These are phyloP conservation scores for Perodicticus potto DNA, from an alignment of 2,797 vertebrate genomes.

Conservation along the genomic window DNA sequence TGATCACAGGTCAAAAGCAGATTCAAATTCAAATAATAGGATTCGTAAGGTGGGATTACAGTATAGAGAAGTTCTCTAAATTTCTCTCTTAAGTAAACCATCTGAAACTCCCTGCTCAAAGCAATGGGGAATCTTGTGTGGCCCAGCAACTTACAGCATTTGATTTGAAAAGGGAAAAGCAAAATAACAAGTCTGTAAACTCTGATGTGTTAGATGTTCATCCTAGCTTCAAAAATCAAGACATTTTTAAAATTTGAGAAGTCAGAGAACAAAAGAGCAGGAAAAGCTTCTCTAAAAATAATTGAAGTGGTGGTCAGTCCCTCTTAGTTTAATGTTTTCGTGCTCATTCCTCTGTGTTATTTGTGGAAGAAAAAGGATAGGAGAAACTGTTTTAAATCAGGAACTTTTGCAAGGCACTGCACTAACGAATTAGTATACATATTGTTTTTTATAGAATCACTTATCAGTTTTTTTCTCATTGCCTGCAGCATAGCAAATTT, in stretches of 20 bases:
- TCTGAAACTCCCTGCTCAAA: not conserved
- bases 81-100: not conserved
- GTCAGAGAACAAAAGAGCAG: not conserved
- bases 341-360: not conserved
- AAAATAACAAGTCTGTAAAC: not conserved
- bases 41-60: not conserved
- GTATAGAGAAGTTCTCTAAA: not conserved
- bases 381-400: slow-evolving; percentile 24
- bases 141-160: not conserved
- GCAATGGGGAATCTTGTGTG: not conserved
- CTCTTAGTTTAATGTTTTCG: not conserved
- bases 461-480: not conserved
- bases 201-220: not conserved
- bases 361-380: not conserved
- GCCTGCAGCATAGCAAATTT: not conserved
- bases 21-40: not conserved
- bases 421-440: not conserved
- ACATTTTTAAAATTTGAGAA: slow-evolving; percentile 4
- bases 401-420: not conserved
- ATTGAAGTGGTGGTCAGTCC: not conserved
- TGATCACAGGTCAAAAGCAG: not conserved
- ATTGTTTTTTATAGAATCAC: not conserved
- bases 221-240: not conserved
- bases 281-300: not conserved
- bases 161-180: not conserved